Conservation (phyloP, 2,888 invertebrate genomes). For the Heliconius erato region DNA sequence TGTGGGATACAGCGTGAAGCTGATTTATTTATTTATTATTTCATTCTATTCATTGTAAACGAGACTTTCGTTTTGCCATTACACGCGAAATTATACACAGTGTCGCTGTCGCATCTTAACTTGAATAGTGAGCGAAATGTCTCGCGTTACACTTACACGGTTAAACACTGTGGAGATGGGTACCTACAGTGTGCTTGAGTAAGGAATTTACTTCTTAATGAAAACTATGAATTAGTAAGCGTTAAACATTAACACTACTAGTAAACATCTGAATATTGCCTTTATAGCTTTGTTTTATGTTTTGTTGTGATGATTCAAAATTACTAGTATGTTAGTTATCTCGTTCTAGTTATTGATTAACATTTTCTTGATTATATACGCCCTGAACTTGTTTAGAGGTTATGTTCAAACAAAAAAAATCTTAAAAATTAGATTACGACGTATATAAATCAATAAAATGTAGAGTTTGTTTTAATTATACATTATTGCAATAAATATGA, state of each 20-base stretch:
- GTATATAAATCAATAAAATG: no score
- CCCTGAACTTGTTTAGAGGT: no score
- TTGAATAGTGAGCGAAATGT: conserved; percentile 28
- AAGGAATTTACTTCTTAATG: conserved; percentile 17
- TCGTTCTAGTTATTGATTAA: neutral
- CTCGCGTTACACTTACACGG: conserved; percentile 25
- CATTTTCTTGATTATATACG: no score
- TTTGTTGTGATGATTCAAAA: neutral
- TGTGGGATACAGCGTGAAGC: no score
- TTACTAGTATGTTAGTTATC: neutral
- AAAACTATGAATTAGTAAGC: conserved; percentile 25
- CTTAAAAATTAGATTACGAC: no score
- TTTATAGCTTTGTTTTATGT: neutral
- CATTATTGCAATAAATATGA: no score
- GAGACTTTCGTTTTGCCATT: conserved; percentile 30
- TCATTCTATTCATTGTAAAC: conserved; percentile 16
- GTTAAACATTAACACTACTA: conserved; percentile 10
- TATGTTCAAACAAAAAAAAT: no score
- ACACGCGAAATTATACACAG: conserved; percentile 34
- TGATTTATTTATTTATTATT: no score
- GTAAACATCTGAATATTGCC: conserved; percentile 2
- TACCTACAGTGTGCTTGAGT: neutral
- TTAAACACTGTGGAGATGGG: conserved; percentile 16
- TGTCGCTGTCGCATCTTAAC: conserved; percentile 31
- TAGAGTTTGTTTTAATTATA: no score